Base-by-base conservation (phyloP, 2,888 invertebrate genomes). In the Cheilosia vulpina region DNA sequence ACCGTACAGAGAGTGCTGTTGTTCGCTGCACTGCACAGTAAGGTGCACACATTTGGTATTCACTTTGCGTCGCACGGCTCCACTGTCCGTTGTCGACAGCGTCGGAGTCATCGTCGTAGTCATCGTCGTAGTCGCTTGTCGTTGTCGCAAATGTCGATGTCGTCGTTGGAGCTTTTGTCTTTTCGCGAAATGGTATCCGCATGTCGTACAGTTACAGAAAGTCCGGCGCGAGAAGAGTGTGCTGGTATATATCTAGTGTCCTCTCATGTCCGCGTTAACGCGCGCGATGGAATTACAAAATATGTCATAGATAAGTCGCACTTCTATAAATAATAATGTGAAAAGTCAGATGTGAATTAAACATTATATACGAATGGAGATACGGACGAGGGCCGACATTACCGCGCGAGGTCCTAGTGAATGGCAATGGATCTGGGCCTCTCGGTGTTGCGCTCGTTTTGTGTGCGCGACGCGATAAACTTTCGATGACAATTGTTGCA, bases 321-420 rank as follows among this genome's bases (percentile, higher is more conserved):
- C 85, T 85, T 85, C 85, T 85, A 85, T 85, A 85, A 85, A 85
- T 85, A 85, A 85, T 85, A 85, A 85, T 85, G 85, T 81, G 85
- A 85, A 85, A 85, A 85, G 85, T 85, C 85, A 85, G 76, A 85
- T 85, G 85, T 85, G 85, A 85, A 85, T 85, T 85, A 81, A 85
- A 77, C 85, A 63, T 66, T 69, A 50, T 63, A 78, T 47, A 62
- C 66, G 71, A 45, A 68, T 38, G 69, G 63, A 47, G 60, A 65
- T 66, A 45, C 72, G 72, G 38, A 41, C 41, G 60, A 43, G 62
- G 65, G n/a, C 17, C n/a, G 50, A 13, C 50, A 19, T 50, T 53
- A 47, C 41, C 66, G 53, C 41, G 17, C 60, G 57, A 81, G 76
- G 71, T 78, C 83, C 73, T 73, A 60, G 76, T 81, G 85, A 81